phyloP scores from a whole-genome alignment of 1,140 invertebrate species.

The Cyclina sinensis region DNA sequence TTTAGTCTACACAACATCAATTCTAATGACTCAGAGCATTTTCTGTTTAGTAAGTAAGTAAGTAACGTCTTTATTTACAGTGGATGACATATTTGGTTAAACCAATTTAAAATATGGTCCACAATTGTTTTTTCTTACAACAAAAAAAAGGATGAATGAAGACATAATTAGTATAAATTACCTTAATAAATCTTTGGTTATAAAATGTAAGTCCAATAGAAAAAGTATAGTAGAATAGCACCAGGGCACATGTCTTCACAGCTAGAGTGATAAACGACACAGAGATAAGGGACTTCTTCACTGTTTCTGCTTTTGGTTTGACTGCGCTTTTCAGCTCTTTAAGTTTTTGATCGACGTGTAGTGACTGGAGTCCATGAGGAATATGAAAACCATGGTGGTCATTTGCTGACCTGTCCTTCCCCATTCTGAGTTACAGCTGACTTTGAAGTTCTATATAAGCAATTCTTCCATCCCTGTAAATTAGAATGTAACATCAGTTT shows the following conservation, averaged over 20 bases:
- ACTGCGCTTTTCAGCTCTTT: conserved; percentile 68
- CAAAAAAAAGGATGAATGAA: too few relatives aligned
- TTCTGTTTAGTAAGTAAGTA: too few relatives aligned
- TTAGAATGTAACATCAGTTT: too few relatives aligned
- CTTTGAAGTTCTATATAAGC: background rate
- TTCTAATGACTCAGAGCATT: too few relatives aligned
- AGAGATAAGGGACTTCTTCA: conserved; percentile 78
- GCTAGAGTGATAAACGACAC: conserved; percentile 69
- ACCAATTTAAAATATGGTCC: too few relatives aligned
- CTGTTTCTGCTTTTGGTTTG: conserved; percentile 73
- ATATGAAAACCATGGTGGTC: conserved; percentile 1
- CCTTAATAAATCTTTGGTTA: conserved; percentile 96
- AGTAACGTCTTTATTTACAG: too few relatives aligned
- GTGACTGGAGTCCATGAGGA: background rate
- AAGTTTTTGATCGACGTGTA: conserved; percentile 29
- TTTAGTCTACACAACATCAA: too few relatives aligned
- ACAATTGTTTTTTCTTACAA: too few relatives aligned
- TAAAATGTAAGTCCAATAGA: conserved; percentile 99
- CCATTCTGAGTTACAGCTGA: background rate
- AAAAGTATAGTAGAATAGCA: conserved; percentile 94
- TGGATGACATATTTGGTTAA: too few relatives aligned
- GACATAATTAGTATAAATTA: conserved; percentile 86
- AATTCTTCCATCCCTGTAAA: background rate
- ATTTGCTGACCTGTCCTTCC: background rate
- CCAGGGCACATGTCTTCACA: conserved; percentile 79